phyloP scores from a whole-genome alignment of 2,888 invertebrate species.

The Tachina fera region DNA sequence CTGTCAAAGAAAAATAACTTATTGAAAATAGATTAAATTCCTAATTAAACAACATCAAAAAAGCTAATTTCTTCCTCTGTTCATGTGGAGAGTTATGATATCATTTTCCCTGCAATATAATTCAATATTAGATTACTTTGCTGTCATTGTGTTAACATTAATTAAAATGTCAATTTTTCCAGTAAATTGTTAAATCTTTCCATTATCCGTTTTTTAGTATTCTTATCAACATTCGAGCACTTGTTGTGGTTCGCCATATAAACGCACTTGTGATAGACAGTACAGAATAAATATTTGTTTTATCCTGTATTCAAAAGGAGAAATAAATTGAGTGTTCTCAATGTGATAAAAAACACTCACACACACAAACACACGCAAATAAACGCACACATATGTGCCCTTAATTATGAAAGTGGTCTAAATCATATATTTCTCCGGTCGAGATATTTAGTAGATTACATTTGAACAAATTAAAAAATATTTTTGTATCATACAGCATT shows the following conservation, averaged over 20 bases:
- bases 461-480: no score
- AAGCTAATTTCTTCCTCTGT: neutral
- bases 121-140: constrained; percentile 8
- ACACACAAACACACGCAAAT: neutral
- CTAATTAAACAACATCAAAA: neutral
- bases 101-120: neutral
- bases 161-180: constrained; percentile 63
- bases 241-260: neutral
- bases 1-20: no score
- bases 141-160: constrained; percentile 26
- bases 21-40: neutral
- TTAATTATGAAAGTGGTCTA: no score
- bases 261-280: neutral
- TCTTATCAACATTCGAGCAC: constrained; percentile 17
- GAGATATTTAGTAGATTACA: no score
- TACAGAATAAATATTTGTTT: constrained; percentile 26
- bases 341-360: constrained; percentile 43
- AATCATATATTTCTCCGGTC: no score
- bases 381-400: no score
- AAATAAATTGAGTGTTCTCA: constrained; percentile 42
- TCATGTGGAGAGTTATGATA: neutral
- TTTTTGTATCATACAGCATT: no score
- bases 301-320: constrained; percentile 16
- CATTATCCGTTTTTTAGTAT: constrained; percentile 10
- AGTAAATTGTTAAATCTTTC: constrained; percentile 14